Evolutionary conservation across 2,113 vertebrate species (phyloP).

Genomic region (Sapayoa aenigma): DNA sequence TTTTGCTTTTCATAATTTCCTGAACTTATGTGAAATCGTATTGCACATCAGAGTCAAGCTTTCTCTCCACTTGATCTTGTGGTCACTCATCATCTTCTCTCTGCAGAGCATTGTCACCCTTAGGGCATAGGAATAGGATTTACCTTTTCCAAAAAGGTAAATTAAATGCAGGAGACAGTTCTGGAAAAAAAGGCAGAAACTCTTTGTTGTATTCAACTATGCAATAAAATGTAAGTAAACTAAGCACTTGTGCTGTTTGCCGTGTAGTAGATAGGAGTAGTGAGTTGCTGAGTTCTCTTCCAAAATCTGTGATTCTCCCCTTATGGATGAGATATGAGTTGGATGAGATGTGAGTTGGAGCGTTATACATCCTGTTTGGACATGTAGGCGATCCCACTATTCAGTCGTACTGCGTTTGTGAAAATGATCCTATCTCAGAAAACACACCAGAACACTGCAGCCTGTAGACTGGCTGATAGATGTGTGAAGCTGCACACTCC

Average conservation of each 20-base stretch:
- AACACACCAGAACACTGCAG: neutral
- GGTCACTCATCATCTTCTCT: neutral
- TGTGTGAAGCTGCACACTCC: neutral
- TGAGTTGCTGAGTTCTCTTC: neutral
- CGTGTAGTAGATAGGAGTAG: neutral
- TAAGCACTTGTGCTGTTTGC: neutral
- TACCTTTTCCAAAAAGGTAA: neutral
- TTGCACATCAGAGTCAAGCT: neutral
- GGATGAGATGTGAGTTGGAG: neutral
- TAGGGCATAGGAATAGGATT: neutral
- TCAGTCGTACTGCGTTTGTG: neutral
- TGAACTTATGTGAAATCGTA: neutral
- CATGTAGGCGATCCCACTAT: fast-evolving
- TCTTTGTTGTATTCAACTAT: neutral
- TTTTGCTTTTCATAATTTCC: neutral
- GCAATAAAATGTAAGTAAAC: neutral
- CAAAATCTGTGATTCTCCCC: neutral
- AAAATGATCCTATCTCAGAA: neutral
- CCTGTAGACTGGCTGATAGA: neutral
- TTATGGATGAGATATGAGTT: neutral
- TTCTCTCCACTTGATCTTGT: neutral
- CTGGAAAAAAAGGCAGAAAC: neutral
- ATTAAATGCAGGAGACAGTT: neutral
- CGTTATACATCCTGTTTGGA: neutral
- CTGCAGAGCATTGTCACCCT: neutral